These are phyloP conservation scores for Haemorhous mexicanus DNA, from an alignment of 2,113 vertebrate species.

Conservation along the genomic window DNA sequence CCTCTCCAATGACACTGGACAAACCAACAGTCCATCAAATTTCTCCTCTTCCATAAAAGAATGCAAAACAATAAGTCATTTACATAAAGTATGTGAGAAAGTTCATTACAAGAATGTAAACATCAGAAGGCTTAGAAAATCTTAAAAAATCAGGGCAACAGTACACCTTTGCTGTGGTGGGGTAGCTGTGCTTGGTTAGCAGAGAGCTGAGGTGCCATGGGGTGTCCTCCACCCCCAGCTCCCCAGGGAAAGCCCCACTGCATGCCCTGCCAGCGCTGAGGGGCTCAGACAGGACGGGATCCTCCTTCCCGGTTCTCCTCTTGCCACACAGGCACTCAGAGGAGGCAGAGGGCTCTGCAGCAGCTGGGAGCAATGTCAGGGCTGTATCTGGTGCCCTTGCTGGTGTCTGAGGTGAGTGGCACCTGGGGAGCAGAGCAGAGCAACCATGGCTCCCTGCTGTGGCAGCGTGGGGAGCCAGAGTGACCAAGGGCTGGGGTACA, in stretches of 20 bases:
- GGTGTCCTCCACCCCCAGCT: not conserved
- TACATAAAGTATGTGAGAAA: too few species aligned
- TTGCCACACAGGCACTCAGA: not conserved
- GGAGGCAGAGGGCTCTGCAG: not conserved
- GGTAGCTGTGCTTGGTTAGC: not conserved
- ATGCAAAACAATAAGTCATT: too few species aligned
- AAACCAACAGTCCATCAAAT: too few species aligned
- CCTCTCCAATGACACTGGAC: too few species aligned
- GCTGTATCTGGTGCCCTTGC: not conserved
- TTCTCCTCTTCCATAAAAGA: too few species aligned
- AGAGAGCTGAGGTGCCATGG: not conserved
- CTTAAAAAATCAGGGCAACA: too few species aligned
- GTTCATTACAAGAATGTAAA: too few species aligned
- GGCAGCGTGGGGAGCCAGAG: rapidly evolving
- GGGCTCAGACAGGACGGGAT: not conserved
- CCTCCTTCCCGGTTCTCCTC: not conserved
- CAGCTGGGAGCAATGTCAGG: not conserved
- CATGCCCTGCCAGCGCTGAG: not conserved
- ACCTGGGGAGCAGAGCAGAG: not conserved
- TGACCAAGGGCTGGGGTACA: not conserved
- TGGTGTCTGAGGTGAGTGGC: not conserved
- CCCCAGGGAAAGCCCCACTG: not conserved
- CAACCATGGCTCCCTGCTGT: not conserved
- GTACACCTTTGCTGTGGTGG: not conserved
- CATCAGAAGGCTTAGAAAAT: too few species aligned